Conservation (phyloP, 1,140 invertebrate genomes). For the Caligus rogercresseyi region DNA sequence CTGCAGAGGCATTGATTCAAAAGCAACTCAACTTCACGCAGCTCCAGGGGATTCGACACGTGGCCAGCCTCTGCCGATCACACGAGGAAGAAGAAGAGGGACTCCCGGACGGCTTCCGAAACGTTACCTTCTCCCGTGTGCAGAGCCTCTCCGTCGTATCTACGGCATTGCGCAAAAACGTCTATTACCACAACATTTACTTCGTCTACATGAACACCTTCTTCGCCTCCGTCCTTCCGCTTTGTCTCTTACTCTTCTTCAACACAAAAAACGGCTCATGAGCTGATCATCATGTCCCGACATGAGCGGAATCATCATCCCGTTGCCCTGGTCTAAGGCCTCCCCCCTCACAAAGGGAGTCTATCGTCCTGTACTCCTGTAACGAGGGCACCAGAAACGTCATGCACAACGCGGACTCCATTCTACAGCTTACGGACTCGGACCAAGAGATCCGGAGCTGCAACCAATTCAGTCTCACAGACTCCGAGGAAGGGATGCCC, state of each 20-base stretch:
- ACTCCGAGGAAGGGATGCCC: too few relatives aligned
- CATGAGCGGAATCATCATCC: neutral
- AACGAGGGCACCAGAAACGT: neutral
- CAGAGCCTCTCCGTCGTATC: neutral
- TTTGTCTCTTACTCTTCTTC: conserved; percentile 7
- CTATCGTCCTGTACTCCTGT: neutral
- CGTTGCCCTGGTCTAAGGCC: neutral
- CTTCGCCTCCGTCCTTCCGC: conserved; percentile 4
- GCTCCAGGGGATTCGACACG: neutral
- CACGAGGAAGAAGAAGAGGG: neutral
- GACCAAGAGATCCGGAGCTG: neutral
- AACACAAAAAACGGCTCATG: conserved; percentile 10
- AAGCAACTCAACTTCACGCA: neutral
- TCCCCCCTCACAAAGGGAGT: neutral
- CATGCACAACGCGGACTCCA: neutral
- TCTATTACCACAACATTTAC: conserved; percentile 7
- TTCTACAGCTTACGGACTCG: neutral
- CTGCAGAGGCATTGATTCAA: neutral
- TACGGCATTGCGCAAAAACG: neutral
- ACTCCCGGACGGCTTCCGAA: neutral
- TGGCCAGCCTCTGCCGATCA: neutral
- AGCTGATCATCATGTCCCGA: conserved; percentile 5
- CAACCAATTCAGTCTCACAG: neutral
- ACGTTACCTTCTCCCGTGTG: neutral
- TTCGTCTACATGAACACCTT: conserved; percentile 14